phyloP scores from a whole-genome alignment of 2,888 invertebrate genomes.

The Beris chalybata region DNA sequence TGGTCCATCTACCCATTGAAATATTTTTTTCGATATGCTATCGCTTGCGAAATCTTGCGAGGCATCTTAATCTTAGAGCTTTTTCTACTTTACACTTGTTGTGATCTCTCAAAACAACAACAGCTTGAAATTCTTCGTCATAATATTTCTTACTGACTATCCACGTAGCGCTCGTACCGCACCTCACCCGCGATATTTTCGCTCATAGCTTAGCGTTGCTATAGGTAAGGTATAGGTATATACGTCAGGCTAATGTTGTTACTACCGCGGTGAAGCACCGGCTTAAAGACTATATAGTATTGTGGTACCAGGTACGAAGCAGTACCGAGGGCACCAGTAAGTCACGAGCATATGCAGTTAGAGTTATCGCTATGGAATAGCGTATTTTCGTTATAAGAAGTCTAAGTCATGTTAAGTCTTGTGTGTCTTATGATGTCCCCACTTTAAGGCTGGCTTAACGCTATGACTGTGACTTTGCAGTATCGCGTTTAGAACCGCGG shows the following conservation, averaged over 20 bases:
- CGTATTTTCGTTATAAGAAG: too few relatives aligned
- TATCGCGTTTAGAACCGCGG: too few relatives aligned
- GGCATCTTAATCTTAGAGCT: not conserved
- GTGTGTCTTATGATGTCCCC: too few relatives aligned
- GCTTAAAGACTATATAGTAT: slow-evolving; percentile 3
- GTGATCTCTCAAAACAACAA: not conserved
- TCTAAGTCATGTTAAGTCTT: too few relatives aligned
- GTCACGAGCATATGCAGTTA: slow-evolving; percentile 28
- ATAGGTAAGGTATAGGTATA: slow-evolving; percentile 3
- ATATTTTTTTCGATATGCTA: too few relatives aligned
- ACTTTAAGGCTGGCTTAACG: too few relatives aligned
- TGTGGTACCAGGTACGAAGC: slow-evolving; percentile 28
- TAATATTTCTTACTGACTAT: not conserved
- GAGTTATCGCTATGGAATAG: slow-evolving; percentile 3
- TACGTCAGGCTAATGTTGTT: not conserved
- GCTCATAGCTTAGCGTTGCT: not conserved
- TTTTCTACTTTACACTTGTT: not conserved
- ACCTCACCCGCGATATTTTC: not conserved
- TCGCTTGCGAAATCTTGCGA: too few relatives aligned
- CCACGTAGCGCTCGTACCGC: not conserved
- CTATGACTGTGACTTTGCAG: too few relatives aligned
- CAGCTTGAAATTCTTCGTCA: slow-evolving; percentile 7
- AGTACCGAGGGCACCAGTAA: slow-evolving; percentile 29
- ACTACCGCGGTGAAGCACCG: slow-evolving; percentile 2
- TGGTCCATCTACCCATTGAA: too few relatives aligned